A percentile compares a stretch with the other conserved stretches of the same genome.
Conservation (phyloP, 2,113 vertebrate species). For the Hemichromis elongatus region DNA sequence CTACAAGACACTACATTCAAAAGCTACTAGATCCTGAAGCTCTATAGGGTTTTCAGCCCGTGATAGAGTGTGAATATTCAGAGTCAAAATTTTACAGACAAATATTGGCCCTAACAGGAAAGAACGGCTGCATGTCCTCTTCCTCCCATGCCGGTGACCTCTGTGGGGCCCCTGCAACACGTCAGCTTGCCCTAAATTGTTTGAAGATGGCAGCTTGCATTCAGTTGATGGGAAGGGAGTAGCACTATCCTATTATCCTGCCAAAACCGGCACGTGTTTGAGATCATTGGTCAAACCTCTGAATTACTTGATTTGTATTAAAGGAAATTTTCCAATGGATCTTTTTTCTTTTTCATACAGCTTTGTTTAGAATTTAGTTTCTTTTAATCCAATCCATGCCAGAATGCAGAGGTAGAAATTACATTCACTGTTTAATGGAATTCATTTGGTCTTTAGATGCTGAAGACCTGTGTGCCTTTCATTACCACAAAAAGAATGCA, state of each 20-base stretch:
- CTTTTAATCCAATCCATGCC: neutral
- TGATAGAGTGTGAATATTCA: conserved; percentile 23
- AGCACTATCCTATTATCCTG: conserved; percentile 6
- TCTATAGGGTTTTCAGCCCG: neutral
- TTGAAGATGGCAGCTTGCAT: conserved; percentile 46
- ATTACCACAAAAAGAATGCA: neutral
- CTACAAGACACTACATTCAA: neutral
- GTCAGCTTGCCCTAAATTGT: conserved; percentile 55
- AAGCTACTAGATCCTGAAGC: neutral
- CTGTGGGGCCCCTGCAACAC: conserved; percentile 57
- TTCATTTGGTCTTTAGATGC: neutral
- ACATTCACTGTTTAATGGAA: neutral
- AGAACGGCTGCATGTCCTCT: conserved; percentile 52
- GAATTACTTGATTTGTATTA: neutral
- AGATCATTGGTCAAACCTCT: conserved; percentile 22
- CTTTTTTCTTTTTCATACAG: neutral
- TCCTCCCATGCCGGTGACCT: conserved; percentile 66
- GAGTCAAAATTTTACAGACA: conserved; percentile 2
- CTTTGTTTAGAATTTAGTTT: neutral
- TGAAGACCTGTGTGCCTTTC: neutral
- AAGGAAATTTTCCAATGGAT: neutral
- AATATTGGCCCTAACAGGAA: conserved; percentile 38
- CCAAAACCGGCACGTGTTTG: conserved; percentile 16
- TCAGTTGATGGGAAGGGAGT: conserved; percentile 17
- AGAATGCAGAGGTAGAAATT: neutral